phyloP scores from a whole-genome alignment of 2,797 vertebrate species.

The Linurgus olivaceus region DNA sequence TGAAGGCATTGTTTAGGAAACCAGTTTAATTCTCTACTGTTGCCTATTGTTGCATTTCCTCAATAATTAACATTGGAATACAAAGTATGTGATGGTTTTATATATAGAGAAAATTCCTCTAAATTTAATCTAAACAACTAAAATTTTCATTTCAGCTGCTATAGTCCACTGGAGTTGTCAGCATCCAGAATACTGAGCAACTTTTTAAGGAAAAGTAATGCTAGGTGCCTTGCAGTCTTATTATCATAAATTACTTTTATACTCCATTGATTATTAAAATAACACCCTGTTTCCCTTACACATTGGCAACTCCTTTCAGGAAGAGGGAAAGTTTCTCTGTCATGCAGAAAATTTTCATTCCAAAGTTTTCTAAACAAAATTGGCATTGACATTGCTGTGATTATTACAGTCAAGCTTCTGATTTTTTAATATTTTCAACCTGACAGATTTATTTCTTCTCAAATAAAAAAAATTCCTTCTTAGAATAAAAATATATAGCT shows the following conservation, averaged over 20 bases:
- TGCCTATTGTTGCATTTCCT: background rate
- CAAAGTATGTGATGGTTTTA: background rate
- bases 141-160: background rate
- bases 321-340: slow-evolving; percentile 8
- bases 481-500: slow-evolving; percentile 61
- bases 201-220: slow-evolving; percentile 64
- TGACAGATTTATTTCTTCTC: slow-evolving; percentile 77
- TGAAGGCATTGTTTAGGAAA: background rate
- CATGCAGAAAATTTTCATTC: slow-evolving; percentile 25
- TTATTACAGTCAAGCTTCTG: slow-evolving; percentile 71
- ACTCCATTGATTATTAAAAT: slow-evolving; percentile 67
- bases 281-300: slow-evolving; percentile 60
- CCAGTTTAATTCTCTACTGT: background rate
- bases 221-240: background rate
- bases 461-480: slow-evolving; percentile 62
- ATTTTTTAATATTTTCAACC: slow-evolving; percentile 75
- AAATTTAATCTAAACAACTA: background rate
- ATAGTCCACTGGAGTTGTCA: background rate
- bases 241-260: slow-evolving; percentile 63
- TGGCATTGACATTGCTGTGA: slow-evolving; percentile 64
- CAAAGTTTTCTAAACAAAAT: slow-evolving; percentile 41
- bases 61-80: background rate
- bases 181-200: slow-evolving; percentile 47
- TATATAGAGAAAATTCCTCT: background rate
- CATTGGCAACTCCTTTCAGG: background rate